A percentile compares a stretch with the other conserved stretches of the same genome.
Conservation (phyloP, 2,797 vertebrate genomes). For the Gephyroberyx darwinii region DNA sequence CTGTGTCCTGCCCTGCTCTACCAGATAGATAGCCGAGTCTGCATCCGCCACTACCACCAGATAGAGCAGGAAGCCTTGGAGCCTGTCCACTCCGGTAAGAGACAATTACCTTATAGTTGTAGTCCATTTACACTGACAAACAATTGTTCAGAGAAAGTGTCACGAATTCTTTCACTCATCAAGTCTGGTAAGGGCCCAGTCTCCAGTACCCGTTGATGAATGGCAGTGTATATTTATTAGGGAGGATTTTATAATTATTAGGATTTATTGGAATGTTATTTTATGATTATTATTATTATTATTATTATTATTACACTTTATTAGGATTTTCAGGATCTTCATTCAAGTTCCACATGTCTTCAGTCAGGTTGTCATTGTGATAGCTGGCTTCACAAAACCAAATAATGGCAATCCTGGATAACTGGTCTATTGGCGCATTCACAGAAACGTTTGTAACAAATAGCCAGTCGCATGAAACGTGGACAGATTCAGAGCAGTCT, state of each 20-base stretch:
- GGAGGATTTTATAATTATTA: no score
- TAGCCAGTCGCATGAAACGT: no score
- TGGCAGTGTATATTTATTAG: background rate
- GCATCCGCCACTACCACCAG: slow-evolving; percentile 91
- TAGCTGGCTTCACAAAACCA: no score
- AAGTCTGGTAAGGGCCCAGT: background rate
- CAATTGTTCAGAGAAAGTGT: background rate
- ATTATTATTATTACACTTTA: no score
- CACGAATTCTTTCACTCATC: background rate
- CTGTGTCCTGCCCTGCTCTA: slow-evolving; percentile 96
- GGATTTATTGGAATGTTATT: background rate
- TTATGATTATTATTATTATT: no score
- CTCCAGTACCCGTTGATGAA: background rate
- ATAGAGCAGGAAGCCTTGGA: slow-evolving; percentile 81
- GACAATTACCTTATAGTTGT: slow-evolving; percentile 2
- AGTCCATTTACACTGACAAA: slow-evolving; percentile 4
- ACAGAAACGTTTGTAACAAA: no score
- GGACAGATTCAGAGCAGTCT: no score
- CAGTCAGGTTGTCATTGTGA: no score
- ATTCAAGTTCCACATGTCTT: no score
- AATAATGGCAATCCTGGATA: no score
- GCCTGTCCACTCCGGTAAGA: slow-evolving; percentile 75
- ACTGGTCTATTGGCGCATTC: no score
- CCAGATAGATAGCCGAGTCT: slow-evolving; percentile 95
- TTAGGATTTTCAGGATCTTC: no score